phyloP scores from a whole-genome alignment of 2,797 vertebrate genomes.

The Oreochromis grahami region DNA sequence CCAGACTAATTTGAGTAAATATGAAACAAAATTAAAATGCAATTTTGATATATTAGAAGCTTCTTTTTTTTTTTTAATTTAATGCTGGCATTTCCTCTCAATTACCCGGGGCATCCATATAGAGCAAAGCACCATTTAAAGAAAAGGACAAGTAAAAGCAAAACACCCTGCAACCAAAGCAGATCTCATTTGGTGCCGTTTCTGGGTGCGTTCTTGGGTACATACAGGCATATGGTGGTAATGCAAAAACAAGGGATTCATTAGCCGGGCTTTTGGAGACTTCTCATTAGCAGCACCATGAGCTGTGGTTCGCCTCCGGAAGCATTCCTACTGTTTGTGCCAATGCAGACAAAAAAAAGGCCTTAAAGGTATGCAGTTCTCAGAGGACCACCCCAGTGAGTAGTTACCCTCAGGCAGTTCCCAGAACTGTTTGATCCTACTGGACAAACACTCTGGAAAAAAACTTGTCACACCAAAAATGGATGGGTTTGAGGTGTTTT shows the following conservation, averaged over 20 bases:
- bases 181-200: background rate
- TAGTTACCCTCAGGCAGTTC: background rate
- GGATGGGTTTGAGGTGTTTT: background rate
- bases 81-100: background rate
- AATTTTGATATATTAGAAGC: background rate
- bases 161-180: background rate
- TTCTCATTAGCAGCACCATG: background rate
- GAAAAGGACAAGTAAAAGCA: background rate
- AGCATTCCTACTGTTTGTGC: background rate
- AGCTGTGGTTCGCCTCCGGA: background rate
- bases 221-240: background rate
- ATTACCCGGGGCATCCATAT: accelerated
- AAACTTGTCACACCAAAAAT: background rate
- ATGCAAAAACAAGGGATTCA: background rate
- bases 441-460: background rate
- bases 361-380: background rate
- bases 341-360: background rate
- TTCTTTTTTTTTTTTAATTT: accelerated
- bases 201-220: background rate
- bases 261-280: background rate
- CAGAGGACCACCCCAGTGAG: background rate
- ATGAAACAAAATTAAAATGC: background rate
- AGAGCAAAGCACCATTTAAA: background rate
- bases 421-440: background rate
- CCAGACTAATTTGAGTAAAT: background rate